phyloP scores from a whole-genome alignment of 1,140 invertebrate genomes.

The Drosophila nikananu region DNA sequence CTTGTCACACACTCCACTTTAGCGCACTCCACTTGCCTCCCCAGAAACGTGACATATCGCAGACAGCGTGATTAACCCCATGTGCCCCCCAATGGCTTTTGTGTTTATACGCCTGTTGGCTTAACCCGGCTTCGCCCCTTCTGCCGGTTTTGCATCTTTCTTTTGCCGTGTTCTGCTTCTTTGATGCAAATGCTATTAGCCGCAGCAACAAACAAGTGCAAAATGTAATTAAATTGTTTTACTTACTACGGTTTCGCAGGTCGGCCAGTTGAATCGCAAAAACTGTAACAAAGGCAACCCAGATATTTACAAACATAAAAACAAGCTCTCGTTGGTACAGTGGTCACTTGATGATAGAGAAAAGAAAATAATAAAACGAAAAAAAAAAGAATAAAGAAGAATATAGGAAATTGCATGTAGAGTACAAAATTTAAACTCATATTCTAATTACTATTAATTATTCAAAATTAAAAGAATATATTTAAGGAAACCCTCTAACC shows the following conservation, averaged over 20 bases:
- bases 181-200: constrained; percentile 69
- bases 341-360: not conserved
- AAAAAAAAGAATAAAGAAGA: not conserved
- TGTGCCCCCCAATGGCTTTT: constrained; percentile 10
- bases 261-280: constrained; percentile 43
- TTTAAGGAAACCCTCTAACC: not conserved
- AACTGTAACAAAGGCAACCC: constrained; percentile 57
- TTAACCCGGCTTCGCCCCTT: constrained; percentile 4
- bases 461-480: not conserved
- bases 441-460: not conserved
- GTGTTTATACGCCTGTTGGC: constrained; percentile 16
- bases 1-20: constrained; percentile 53
- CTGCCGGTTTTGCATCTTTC: constrained; percentile 12
- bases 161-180: constrained; percentile 2
- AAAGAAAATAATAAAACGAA: not conserved
- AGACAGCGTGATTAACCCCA: constrained; percentile 44
- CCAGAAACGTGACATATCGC: constrained; percentile 55
- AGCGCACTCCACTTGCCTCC: constrained; percentile 23
- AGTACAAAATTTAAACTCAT: not conserved
- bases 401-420: no score
- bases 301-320: constrained; percentile 13
- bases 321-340: constrained; percentile 13
- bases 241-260: constrained; percentile 79
- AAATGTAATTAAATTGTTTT: constrained; percentile 81
- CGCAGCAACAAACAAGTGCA: constrained; percentile 56